These are phyloP conservation scores for Muraenolepis orangiensis DNA, from an alignment of 2,797 vertebrate genomes.

Conservation along the genomic window DNA sequence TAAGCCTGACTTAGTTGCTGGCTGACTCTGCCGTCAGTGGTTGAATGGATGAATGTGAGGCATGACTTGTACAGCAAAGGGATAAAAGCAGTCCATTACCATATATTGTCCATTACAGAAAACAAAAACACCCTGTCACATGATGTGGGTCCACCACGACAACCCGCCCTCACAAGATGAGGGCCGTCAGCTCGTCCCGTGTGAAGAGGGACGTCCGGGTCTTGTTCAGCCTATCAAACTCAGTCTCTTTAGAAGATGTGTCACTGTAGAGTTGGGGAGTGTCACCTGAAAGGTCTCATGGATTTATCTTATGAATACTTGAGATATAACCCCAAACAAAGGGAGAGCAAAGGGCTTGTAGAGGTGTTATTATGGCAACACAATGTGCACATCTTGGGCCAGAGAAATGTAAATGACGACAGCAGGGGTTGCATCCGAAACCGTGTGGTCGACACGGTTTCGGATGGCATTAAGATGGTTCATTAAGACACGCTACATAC, in stretches of 20 bases:
- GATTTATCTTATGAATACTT: too few relatives aligned
- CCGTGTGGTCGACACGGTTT: background rate
- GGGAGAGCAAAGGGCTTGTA: background rate
- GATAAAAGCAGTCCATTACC: too few relatives aligned
- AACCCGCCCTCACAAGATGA: background rate
- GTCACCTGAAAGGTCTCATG: background rate
- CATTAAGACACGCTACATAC: too few relatives aligned
- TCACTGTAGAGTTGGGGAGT: background rate
- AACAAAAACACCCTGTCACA: background rate
- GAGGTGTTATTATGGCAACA: background rate
- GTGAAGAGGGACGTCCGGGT: background rate
- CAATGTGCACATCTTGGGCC: too few relatives aligned
- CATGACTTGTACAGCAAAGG: too few relatives aligned
- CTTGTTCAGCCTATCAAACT: too few relatives aligned
- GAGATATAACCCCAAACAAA: background rate
- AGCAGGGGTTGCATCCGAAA: too few relatives aligned
- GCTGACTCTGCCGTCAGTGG: too few relatives aligned
- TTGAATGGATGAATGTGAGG: too few relatives aligned
- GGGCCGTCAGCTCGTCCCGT: background rate
- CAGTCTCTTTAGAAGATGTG: background rate
- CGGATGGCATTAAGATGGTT: background rate
- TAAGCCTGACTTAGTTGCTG: too few relatives aligned
- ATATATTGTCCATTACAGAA: background rate
- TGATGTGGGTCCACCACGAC: background rate
- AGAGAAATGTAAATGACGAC: too few relatives aligned